Percentiles rank a stretch among this genome's conserved stretches.
Evolutionary conservation across 2,797 vertebrate species (phyloP).

Genomic region (Lithobates sylvaticus): DNA sequence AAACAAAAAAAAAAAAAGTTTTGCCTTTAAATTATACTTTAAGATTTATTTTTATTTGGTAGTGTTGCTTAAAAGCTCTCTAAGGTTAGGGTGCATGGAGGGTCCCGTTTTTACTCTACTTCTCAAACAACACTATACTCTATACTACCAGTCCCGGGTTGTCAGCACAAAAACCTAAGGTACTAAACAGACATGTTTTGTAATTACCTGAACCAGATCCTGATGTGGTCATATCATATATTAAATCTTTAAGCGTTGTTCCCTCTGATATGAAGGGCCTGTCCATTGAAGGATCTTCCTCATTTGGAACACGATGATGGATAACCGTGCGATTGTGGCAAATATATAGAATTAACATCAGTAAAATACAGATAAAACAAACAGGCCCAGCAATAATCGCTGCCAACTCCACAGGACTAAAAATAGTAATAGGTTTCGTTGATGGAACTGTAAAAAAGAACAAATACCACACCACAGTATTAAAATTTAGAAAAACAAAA

Average conservation of each 20-base stretch:
- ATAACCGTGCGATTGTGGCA: slow-evolving; percentile 89
- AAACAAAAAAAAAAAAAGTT: no score
- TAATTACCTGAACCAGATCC: slow-evolving; percentile 93
- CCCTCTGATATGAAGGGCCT: slow-evolving; percentile 96
- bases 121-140: no score
- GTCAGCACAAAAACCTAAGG: neutral
- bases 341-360: slow-evolving; percentile 91
- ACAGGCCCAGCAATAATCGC: slow-evolving; percentile 93
- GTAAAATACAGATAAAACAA: slow-evolving; percentile 91
- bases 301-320: slow-evolving; percentile 94
- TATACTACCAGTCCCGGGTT: no score
- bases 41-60: no score
- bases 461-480: neutral
- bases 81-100: no score
- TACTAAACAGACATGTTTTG: no score
- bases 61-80: no score
- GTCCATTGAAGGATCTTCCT: slow-evolving; percentile 94
- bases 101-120: no score
- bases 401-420: slow-evolving; percentile 92
- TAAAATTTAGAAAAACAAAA: neutral
- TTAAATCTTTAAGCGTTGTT: slow-evolving; percentile 95
- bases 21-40: no score
- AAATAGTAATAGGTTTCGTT: slow-evolving; percentile 72
- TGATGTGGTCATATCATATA: slow-evolving; percentile 98
- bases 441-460: slow-evolving; percentile 69